Conservation (phyloP, 2,888 invertebrate genomes). For the Drosophila anomalata region DNA sequence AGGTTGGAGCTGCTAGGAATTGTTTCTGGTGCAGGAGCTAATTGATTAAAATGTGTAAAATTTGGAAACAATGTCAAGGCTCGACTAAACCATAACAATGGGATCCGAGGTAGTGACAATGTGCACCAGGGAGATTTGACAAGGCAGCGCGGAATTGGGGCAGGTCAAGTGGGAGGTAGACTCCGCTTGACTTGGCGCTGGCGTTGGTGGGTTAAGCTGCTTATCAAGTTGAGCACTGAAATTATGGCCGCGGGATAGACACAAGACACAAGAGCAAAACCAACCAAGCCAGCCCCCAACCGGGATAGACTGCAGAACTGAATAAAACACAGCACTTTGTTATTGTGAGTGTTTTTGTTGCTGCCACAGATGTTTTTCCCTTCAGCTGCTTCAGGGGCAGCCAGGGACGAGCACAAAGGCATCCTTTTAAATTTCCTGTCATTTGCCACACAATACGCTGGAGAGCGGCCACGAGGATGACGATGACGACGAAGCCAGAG, state of each 20-base stretch:
- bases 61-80: conserved; percentile 64
- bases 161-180: conserved; percentile 56
- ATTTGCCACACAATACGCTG: conserved; percentile 78
- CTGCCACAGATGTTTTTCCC: conserved; percentile 34
- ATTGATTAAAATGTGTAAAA: conserved; percentile 74
- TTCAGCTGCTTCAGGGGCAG: conserved; percentile 45
- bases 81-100: conserved; percentile 44
- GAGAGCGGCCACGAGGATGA: conserved; percentile 61
- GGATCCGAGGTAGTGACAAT: conserved; percentile 14
- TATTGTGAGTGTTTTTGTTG: conserved; percentile 56
- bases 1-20: background rate
- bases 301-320: conserved; percentile 38
- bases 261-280: conserved; percentile 64
- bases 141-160: conserved; percentile 1
- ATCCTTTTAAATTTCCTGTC: conserved; percentile 80
- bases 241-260: conserved; percentile 78
- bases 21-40: conserved; percentile 32
- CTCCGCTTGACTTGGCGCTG: conserved; percentile 45
- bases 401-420: conserved; percentile 75
- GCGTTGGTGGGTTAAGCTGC: conserved; percentile 73
- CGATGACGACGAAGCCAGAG: conserved; percentile 31
- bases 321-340: conserved; percentile 72
- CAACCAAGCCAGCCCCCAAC: conserved; percentile 31
- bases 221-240: conserved; percentile 79
- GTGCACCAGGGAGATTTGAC: background rate